Evolutionary conservation across 2,797 vertebrate species (phyloP), one percentile per base, ranked within the genome.

Genomic region (Echiichthys vipera): DNA sequence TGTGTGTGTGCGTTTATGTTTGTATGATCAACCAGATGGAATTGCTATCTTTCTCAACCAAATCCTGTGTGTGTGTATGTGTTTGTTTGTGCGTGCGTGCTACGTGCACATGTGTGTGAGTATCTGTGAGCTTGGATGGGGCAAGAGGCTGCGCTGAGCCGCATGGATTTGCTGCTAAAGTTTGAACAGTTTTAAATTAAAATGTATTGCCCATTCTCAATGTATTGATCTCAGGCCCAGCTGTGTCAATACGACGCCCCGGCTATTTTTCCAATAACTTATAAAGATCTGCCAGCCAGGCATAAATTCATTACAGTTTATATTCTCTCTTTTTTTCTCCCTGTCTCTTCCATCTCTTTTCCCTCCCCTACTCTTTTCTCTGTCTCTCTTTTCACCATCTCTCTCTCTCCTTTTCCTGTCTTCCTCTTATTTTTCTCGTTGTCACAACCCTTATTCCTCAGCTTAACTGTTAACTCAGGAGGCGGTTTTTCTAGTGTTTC

Each of bases 111-210:
- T 76, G 45, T 65, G 69, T 83, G 81, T 73, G 42, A 39, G 81
- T 58, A 12, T 81, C 63, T 79, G 80, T 71, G 82, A 75, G 84
- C 77, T 76, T 27, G 45, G 77, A 79, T 85, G 81, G 85, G 80
- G 89, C 81, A 89, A 71, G 80, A 82, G 81, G 83, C 83, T 90
- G 90, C 93, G 84, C 94, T 95, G 94, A 96, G 96, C 91, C 91
- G 90, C 96, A 96, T 97, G 94, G 97, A 98, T 98, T 97, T 97
- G 94, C 95, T 97, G 96, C 95, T 96, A 93, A 93, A 95, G 94
- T 96, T 96, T 96, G 95, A 98, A 94, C 95, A 95, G 96, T 96
- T 97, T 97, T 95, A 98, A 98, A 98, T 99, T 97, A 98, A 98
- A 98, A 99, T 98, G 96, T 96, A 98, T 98, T 94, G 93, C 96